Base-by-base conservation (phyloP, 2,113 vertebrate species). In the Jacana jacana region DNA sequence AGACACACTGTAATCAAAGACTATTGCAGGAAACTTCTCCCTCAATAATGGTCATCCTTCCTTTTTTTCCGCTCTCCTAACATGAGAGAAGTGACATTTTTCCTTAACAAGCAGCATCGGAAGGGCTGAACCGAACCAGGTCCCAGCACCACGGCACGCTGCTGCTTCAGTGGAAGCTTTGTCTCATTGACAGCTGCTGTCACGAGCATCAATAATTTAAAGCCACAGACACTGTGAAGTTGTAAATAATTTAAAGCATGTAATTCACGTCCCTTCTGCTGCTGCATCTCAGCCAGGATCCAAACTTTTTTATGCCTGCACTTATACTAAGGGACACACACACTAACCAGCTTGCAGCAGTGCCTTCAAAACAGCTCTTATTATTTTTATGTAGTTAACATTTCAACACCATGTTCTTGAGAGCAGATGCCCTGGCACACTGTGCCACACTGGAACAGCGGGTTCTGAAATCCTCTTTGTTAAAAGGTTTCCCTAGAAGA, bases 191-290 rank as follows among this genome's bases (percentile, higher is more conserved):
- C 76, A 81, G 79, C 60, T 95, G 78, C 80, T 93, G 89, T 79
- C 81, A 54, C 96, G 35, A 9, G 33, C 93, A 97, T 97, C 95
- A 96, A 93, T 95, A 95, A 97, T 97, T 97, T 97, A 97, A 93
- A 91, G 51, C 70, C 83, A 92, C 63, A 83, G 75, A 77, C 44
- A 66, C 70, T 39, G 51, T 69, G 49, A 88, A 88, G 39, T 65
- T 92, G 60, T 96, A 97, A 97, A 97, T 97, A 96, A 97, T 97
- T 97, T 92, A 94, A 81, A 95, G 91, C 97, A 87, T 81, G 42
- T 94, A 93, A 93, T 95, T 89, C 64, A 37, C 37, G 76, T 92
- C 93, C 72, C 4, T 83, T 69, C 55, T 93, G 80, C 39, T 89
- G 60, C 86, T 82, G 54, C 42, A 96, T 84, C 57, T 89, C 78